phyloP scores from a whole-genome alignment of 2,797 vertebrate species.

The Semotilus atromaculatus region DNA sequence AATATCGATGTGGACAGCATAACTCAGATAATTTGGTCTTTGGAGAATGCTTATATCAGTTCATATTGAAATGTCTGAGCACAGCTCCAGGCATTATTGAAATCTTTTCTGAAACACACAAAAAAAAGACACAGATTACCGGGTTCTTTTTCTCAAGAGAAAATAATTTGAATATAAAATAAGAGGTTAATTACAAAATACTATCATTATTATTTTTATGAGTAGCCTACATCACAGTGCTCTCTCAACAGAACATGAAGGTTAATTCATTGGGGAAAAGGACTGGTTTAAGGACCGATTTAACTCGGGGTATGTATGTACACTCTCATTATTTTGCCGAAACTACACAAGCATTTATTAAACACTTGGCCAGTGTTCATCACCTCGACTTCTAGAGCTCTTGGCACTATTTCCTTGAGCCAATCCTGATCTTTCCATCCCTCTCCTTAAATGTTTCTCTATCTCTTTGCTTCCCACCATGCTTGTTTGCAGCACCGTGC shows the following conservation, averaged over 20 bases:
- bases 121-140: background rate
- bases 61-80: background rate
- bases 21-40: background rate
- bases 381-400: background rate
- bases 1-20: background rate
- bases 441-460: constrained; percentile 1
- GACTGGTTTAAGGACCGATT: background rate
- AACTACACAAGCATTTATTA: constrained; percentile 3
- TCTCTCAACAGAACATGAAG: background rate
- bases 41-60: background rate
- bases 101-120: background rate
- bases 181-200: background rate
- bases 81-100: constrained; percentile 6
- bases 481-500: background rate
- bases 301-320: background rate
- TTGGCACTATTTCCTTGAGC: constrained; percentile 3
- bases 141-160: background rate
- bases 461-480: constrained; percentile 39
- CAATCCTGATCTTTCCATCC: background rate
- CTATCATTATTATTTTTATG: background rate
- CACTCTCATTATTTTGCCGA: background rate
- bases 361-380: background rate
- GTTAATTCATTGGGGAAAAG: constrained; percentile 6
- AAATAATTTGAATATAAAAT: background rate
- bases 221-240: background rate